Conservation (phyloP, 2,888 invertebrate genomes). For the Cyclophora punctaria region DNA sequence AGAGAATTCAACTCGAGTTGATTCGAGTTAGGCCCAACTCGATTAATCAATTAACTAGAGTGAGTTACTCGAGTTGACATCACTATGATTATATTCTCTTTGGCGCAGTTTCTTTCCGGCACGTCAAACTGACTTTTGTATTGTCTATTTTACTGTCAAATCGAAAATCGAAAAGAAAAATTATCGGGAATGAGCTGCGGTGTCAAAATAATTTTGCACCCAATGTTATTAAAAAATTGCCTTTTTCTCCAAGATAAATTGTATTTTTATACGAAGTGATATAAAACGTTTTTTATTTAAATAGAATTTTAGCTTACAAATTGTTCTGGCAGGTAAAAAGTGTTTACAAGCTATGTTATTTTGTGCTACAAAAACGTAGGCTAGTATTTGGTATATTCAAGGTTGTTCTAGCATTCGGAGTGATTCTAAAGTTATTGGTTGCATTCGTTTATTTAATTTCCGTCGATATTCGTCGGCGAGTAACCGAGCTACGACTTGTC, state of each 20-base stretch:
- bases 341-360: slow-evolving; percentile 21
- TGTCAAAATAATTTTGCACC: slow-evolving; percentile 9
- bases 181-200: slow-evolving; percentile 14
- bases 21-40: too few species aligned
- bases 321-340: slow-evolving; percentile 43
- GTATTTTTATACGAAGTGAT: slow-evolving; percentile 13
- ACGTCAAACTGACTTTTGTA: too few species aligned
- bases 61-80: too few species aligned
- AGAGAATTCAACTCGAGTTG: too few species aligned
- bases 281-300: slow-evolving; percentile 24
- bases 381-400: slow-evolving; percentile 52
- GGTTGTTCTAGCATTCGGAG: slow-evolving; percentile 51
- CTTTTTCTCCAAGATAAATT: slow-evolving; percentile 17
- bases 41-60: too few species aligned
- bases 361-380: slow-evolving; percentile 31
- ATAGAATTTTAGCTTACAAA: slow-evolving; percentile 8
- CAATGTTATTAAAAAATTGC: slow-evolving; percentile 6
- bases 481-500: slow-evolving; percentile 30
- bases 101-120: too few species aligned
- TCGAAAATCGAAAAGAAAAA: slow-evolving; percentile 23
- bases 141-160: slow-evolving; percentile 8
- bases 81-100: too few species aligned
- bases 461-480: slow-evolving; percentile 18
- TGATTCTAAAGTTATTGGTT: slow-evolving; percentile 46
- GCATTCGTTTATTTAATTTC: slow-evolving; percentile 59